These are phyloP conservation scores for Eueides isabella DNA, from an alignment of 1,140 invertebrate species.

Conservation along the genomic window DNA sequence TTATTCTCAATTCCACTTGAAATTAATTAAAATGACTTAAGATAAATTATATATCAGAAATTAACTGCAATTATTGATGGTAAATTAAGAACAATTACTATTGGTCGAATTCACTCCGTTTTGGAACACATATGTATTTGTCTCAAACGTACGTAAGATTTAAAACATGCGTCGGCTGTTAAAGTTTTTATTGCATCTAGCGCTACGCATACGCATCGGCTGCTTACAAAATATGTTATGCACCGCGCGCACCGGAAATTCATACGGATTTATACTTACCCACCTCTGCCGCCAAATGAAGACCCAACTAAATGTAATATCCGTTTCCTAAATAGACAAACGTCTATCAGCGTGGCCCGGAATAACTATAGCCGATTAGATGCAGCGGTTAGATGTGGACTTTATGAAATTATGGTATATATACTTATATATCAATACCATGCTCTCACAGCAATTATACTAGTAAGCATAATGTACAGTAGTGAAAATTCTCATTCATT, in stretches of 20 bases:
- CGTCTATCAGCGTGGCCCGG: slow-evolving; percentile 76
- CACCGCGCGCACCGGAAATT: slow-evolving; percentile 77
- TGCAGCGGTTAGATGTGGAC: slow-evolving; percentile 46
- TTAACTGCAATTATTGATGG: slow-evolving; percentile 30
- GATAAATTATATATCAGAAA: slow-evolving; percentile 16
- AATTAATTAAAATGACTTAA: slow-evolving; percentile 43
- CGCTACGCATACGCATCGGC: slow-evolving; percentile 63
- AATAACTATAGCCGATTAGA: slow-evolving; percentile 78
- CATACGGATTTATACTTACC: slow-evolving; percentile 77
- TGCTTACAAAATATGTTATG: slow-evolving; percentile 80
- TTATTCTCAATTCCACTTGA: slow-evolving; percentile 42
- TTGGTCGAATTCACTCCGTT: too few species aligned
- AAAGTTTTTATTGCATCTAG: slow-evolving; percentile 74
- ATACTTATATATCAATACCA: too few species aligned
- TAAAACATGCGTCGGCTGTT: slow-evolving; percentile 70
- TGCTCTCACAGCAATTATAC: too few species aligned
- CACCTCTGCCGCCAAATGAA: slow-evolving; percentile 80
- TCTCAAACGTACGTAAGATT: slow-evolving; percentile 46
- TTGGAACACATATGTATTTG: too few species aligned
- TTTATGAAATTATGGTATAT: slow-evolving; percentile 32
- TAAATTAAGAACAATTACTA: neutral
- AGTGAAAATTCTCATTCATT: neutral
- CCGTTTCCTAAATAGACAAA: slow-evolving; percentile 82
- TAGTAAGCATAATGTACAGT: too few species aligned
- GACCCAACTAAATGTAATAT: slow-evolving; percentile 81